Percentiles rank a stretch among this genome's conserved stretches.
These are phyloP conservation scores for Anodontia alba DNA, from an alignment of 2,888 invertebrate species.

Conservation along the genomic window DNA sequence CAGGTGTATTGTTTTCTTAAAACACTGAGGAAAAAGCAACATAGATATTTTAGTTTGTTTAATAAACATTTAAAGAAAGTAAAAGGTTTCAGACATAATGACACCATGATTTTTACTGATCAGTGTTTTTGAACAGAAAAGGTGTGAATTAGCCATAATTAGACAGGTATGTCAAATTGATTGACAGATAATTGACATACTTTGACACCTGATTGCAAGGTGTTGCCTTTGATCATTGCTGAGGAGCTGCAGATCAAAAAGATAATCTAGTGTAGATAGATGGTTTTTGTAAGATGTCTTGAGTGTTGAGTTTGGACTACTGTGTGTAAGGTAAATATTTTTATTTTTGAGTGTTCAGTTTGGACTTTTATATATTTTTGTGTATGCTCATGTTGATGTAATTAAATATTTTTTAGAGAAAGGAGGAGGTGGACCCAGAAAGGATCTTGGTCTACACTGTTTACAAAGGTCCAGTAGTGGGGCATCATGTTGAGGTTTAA, in stretches of 20 bases:
- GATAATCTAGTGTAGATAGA: neutral
- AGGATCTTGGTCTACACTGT: too few relatives aligned
- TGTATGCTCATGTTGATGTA: too few relatives aligned
- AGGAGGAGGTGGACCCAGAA: too few relatives aligned
- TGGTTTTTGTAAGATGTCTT: too few relatives aligned
- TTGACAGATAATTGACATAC: conserved; percentile 35
- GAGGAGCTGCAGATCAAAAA: neutral
- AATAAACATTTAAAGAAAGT: neutral
- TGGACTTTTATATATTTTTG: too few relatives aligned
- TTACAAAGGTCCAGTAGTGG: too few relatives aligned
- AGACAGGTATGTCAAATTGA: conserved; percentile 25
- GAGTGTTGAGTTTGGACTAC: too few relatives aligned
- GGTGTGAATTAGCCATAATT: conserved; percentile 29
- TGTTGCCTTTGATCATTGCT: conserved; percentile 4
- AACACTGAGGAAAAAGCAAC: neutral
- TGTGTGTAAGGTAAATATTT: too few relatives aligned
- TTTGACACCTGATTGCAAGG: conserved; percentile 14
- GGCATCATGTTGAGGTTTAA: too few relatives aligned
- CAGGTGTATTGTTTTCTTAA: too few relatives aligned
- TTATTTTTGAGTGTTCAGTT: too few relatives aligned
- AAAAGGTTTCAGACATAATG: neutral
- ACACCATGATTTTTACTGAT: neutral
- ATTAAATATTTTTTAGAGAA: too few relatives aligned
- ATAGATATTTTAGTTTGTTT: neutral
- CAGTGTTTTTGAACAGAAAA: neutral